A percentile compares a stretch with the other conserved stretches of the same genome.
Evolutionary conservation across 2,888 invertebrate species (phyloP).

Genomic region (Marasmarcha lunaedactyla): DNA sequence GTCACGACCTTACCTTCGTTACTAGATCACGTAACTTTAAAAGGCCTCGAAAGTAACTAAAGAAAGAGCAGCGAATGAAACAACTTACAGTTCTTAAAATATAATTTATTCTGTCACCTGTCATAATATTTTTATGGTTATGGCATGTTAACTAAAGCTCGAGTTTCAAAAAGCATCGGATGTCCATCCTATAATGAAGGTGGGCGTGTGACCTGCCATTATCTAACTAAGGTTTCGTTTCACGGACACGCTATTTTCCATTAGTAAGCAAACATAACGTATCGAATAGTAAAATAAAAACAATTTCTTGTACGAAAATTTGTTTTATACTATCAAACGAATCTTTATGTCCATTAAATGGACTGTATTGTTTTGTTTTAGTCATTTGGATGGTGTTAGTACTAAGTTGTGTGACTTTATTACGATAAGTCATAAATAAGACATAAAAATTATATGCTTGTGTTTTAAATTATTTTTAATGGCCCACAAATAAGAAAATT

Average conservation of each 20-base stretch:
- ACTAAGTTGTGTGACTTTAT: no score
- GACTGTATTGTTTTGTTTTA: no score
- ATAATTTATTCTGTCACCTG: background rate
- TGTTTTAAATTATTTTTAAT: no score
- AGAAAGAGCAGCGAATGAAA: background rate
- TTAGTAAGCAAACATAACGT: conserved; percentile 39
- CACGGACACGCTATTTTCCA: conserved; percentile 49
- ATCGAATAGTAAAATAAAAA: no score
- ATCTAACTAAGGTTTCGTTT: conserved; percentile 12
- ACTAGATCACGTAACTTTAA: conserved; percentile 18
- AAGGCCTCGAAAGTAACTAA: background rate
- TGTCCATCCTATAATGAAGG: background rate
- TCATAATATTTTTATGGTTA: background rate
- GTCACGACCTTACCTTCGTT: conserved; percentile 45
- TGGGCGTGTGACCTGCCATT: background rate
- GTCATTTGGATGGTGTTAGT: no score
- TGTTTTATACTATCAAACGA: no score
- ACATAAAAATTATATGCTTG: no score
- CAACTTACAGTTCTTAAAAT: background rate
- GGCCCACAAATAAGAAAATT: no score
- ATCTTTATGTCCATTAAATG: no score
- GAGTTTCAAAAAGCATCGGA: conserved; percentile 1
- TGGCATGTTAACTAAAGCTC: background rate
- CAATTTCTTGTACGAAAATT: no score
- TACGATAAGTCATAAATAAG: no score